These are phyloP conservation scores for Gisinianus flammeolus DNA, from an alignment of 2,888 invertebrate species.

Conservation along the genomic window DNA sequence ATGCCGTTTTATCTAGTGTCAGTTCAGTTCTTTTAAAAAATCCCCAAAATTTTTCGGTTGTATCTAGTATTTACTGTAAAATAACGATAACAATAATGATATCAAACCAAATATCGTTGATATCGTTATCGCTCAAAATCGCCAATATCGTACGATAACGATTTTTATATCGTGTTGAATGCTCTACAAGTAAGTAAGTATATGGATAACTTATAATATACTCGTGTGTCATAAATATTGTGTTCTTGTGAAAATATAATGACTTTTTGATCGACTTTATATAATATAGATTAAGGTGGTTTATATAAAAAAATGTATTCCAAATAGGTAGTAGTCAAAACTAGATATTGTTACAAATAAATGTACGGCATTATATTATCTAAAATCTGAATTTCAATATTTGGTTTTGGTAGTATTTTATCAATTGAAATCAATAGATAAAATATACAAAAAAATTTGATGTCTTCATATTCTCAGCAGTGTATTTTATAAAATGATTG, in stretches of 20 bases:
- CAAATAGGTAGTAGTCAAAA: neutral
- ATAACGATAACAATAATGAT: no score
- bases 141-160: no score
- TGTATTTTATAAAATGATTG: no score
- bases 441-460: neutral
- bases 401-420: neutral
- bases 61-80: no score
- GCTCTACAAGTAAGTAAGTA: no score
- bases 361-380: neutral
- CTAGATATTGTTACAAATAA: neutral
- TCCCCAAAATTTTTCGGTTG: no score
- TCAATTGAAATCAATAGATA: neutral
- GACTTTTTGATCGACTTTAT: neutral
- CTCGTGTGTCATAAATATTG: neutral
- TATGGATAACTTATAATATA: neutral
- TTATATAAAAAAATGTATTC: neutral
- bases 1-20: no score
- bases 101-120: no score
- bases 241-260: neutral
- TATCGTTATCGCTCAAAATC: no score
- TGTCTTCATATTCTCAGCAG: neutral
- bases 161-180: no score
- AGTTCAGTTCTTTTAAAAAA: no score
- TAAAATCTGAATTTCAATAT: neutral
- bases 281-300: neutral